phyloP scores from a whole-genome alignment of 1,140 invertebrate genomes.

The Penaeus vannamei region DNA sequence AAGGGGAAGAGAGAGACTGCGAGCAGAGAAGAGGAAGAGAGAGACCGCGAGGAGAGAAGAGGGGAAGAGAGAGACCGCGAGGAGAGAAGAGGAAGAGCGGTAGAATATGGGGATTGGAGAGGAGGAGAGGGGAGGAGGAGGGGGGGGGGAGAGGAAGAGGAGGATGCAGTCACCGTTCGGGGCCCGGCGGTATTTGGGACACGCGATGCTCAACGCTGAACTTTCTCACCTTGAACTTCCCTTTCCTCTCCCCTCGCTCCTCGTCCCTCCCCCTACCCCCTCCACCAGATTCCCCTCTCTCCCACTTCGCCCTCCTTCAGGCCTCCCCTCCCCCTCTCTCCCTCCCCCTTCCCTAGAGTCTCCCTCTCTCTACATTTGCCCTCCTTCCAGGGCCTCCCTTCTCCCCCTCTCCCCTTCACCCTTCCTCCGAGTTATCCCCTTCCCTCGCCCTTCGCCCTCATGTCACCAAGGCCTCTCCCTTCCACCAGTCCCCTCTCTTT shows the following conservation, averaged over 20 bases:
- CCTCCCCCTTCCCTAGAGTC: too few species aligned
- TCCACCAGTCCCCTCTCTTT: too few species aligned
- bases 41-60: too few species aligned
- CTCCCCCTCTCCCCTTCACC: conserved; percentile 2
- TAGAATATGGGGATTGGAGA: not conserved
- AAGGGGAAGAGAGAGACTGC: too few species aligned
- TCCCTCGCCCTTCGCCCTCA: conserved; percentile 19
- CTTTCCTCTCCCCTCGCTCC: not conserved
- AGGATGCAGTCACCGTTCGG: not conserved
- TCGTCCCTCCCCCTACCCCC: conserved; percentile 3
- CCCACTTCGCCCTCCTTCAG: conserved; percentile 1
- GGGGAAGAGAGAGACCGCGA: too few species aligned
- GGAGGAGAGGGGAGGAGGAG: not conserved
- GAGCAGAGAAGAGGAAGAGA: too few species aligned
- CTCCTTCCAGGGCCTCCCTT: not conserved
- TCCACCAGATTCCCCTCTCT: not conserved
- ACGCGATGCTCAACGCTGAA: not conserved
- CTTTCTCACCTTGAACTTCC: not conserved
- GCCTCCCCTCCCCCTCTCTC: too few species aligned
- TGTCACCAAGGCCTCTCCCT: too few species aligned
- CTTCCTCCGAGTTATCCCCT: conserved; percentile 1
- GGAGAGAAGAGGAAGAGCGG: too few species aligned
- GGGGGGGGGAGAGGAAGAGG: not conserved
- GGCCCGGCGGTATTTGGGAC: not conserved
- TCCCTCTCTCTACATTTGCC: not conserved